Base-by-base conservation (phyloP, 2,113 vertebrate species). In the Sinocyclocheilus anshuiensis region DNA sequence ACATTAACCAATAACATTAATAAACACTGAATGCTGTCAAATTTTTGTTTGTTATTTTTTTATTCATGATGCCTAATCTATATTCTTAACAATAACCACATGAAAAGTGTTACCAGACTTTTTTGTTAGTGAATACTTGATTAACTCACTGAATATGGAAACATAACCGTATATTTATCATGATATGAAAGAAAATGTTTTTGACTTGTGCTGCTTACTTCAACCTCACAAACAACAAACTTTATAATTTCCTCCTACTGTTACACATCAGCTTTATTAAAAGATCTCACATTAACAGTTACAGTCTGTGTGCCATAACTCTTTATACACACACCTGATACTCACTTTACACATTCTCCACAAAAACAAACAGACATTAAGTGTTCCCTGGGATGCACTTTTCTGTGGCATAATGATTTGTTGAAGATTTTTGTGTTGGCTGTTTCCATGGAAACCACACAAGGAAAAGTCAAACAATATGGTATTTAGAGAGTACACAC, bases 401-500 rank as follows among this genome's bases (percentile, higher is more conserved):
- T 77, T 55, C n/a, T 61, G 63, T 48, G 6, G 57, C 59, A 59
- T 36, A 79, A 77, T 76, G 72, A 84, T 65, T 63, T 84, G 83
- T 76, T 6, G 45, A 53, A 39, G 53, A 80, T 45, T 53, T 57
- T 80, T 57, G 16, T 79, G 33, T 36, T 59, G 53, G 26, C 10
- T 74, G 77, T 86, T 82, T 67, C 36, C 36, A 76, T 86, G 69
- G 78, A n/a, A 69, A 86, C 65, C 53, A 55, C 18, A 39, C 50
- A 26, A 55, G 50, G 69, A 36, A 42, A 69, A 24, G 65, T 57
- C 50, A 81, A 81, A 86, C 85, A 82, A 87, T 72, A 79, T 84
- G 10, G 18, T 22, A 36, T 59, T 81, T 39, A 80, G 29, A 77
- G 10, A 2, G 39, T 78, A 18, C 50, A 71, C 59, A 77, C 55